Conservation (phyloP, 1,140 invertebrate genomes). For the Diabrotica undecimpunctata region DNA sequence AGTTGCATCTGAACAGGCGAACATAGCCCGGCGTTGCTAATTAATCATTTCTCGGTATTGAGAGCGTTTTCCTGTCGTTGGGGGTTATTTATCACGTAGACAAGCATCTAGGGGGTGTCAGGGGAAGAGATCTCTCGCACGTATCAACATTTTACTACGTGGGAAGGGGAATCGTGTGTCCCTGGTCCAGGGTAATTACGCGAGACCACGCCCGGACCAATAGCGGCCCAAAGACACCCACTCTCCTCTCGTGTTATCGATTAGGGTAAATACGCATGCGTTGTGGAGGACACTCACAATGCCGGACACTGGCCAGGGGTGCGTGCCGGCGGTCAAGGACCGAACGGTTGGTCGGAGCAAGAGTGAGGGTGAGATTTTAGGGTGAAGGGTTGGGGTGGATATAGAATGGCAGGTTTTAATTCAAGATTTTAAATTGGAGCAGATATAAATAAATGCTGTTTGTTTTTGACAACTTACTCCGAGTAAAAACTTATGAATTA, state of each 20-base stretch:
- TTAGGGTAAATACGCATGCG: neutral
- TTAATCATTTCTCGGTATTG: conserved; percentile 47
- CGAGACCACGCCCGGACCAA: conserved; percentile 42
- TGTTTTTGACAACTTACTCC: too few relatives aligned
- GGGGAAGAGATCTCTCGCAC: conserved; percentile 21
- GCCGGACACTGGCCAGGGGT: neutral
- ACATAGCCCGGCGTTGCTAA: conserved; percentile 30
- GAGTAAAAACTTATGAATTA: too few relatives aligned
- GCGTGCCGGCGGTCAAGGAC: neutral
- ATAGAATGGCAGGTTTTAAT: neutral
- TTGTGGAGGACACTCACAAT: neutral
- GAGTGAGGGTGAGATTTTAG: neutral
- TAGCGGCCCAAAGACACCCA: conserved; percentile 21
- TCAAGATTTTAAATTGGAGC: neutral
- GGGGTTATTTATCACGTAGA: conserved; percentile 33
- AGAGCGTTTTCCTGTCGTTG: conserved; percentile 46
- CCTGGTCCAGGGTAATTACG: conserved; percentile 46
- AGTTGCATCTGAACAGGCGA: conserved; percentile 10
- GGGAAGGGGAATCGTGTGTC: conserved; percentile 24
- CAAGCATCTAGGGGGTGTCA: conserved; percentile 8
- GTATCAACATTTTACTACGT: conserved; percentile 9
- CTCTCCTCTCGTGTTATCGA: neutral
- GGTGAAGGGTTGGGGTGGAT: neutral
- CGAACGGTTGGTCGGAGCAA: neutral
- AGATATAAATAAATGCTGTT: too few relatives aligned